phyloP scores from a whole-genome alignment of 2,797 vertebrate species.

The Acipenser transmontanus region DNA sequence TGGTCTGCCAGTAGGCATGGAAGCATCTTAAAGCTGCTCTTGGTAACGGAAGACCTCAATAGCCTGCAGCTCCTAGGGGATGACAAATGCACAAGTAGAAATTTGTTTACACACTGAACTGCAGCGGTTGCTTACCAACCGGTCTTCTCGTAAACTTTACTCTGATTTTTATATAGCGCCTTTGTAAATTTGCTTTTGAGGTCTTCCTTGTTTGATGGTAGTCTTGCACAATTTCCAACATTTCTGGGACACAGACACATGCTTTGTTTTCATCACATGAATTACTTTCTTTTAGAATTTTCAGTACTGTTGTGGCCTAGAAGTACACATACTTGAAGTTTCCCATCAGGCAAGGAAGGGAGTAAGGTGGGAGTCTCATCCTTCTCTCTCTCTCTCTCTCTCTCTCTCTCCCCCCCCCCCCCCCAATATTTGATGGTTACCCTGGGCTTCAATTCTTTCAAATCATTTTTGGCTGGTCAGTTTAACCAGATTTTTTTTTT shows the following conservation, averaged over 20 bases:
- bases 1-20: slow-evolving; percentile 1
- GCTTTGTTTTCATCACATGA: slow-evolving; percentile 25
- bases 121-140: slow-evolving; percentile 22
- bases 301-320: slow-evolving; percentile 36
- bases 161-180: slow-evolving; percentile 50
- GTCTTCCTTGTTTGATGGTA: slow-evolving; percentile 77
- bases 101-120: slow-evolving; percentile 35
- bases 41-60: slow-evolving; percentile 47
- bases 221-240: slow-evolving; percentile 79
- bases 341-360: slow-evolving; percentile 11
- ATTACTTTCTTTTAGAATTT: slow-evolving; percentile 36
- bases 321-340: slow-evolving; percentile 59
- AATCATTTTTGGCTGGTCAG: slow-evolving; percentile 35
- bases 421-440: slow-evolving; percentile 18
- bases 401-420: slow-evolving; percentile 13
- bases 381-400: neutral
- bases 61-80: neutral
- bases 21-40: slow-evolving; percentile 45
- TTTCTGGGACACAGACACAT: slow-evolving; percentile 58
- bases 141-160: slow-evolving; percentile 24
- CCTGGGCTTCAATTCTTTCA: slow-evolving; percentile 29
- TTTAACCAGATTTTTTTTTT: slow-evolving; percentile 30
- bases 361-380: no score
- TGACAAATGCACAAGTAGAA: slow-evolving; percentile 32
- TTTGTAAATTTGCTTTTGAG: slow-evolving; percentile 51